phyloP scores from a whole-genome alignment of 1,140 invertebrate species.

The Laodelphax striatellus region DNA sequence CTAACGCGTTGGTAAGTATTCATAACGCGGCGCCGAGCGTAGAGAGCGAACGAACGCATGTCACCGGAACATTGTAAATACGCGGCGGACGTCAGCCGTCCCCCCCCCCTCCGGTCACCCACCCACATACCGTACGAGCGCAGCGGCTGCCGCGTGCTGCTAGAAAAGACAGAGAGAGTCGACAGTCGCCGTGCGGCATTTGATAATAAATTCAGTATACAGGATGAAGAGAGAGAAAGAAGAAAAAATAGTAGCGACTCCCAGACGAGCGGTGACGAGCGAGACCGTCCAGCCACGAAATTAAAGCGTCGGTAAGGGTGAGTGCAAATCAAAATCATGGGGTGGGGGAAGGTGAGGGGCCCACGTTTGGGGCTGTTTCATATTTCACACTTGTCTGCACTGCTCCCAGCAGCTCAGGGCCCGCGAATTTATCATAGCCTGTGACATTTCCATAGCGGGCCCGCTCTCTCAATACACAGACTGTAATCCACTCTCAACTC shows the following conservation, averaged over 20 bases:
- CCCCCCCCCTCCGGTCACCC: too few species aligned
- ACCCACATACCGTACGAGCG: too few species aligned
- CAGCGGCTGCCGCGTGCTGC: too few species aligned
- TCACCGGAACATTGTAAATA: too few species aligned
- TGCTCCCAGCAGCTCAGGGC: background rate
- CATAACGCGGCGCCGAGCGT: too few species aligned
- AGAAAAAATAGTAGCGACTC: background rate
- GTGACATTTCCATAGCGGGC: background rate
- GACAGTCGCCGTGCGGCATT: background rate
- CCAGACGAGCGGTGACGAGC: background rate
- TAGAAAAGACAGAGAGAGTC: too few species aligned
- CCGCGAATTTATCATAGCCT: background rate
- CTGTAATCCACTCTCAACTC: background rate
- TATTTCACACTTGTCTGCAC: conserved; percentile 3
- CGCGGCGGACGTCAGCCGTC: too few species aligned
- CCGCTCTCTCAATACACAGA: background rate
- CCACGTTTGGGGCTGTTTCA: background rate
- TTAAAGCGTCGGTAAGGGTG: background rate
- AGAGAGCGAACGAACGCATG: too few species aligned
- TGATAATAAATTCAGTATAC: background rate
- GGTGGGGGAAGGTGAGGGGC: too few species aligned
- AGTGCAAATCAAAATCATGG: too few species aligned
- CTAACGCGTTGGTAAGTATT: too few species aligned
- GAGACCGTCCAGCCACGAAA: background rate
- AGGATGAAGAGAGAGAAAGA: too few species aligned